Evolutionary conservation across 2,797 vertebrate species (phyloP).

Genomic region (Melanotaenia parkinsoni): DNA sequence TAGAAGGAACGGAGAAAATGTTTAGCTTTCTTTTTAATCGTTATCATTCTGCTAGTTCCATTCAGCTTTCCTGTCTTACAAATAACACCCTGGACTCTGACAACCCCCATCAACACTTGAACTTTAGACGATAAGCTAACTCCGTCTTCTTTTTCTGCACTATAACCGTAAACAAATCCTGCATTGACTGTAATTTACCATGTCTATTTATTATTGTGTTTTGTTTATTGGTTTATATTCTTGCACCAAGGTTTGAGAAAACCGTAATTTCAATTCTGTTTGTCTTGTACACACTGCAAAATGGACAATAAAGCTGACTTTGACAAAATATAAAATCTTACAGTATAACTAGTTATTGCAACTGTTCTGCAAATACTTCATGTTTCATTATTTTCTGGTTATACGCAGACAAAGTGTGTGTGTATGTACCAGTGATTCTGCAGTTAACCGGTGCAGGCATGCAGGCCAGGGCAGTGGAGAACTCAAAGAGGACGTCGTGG

Average conservation of each 20-base stretch:
- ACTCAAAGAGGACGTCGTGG: conserved; percentile 89
- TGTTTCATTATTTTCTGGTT: not conserved
- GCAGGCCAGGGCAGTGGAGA: conserved; percentile 91
- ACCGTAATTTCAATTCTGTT: too few relatives aligned
- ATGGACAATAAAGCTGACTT: too few relatives aligned
- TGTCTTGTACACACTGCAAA: too few relatives aligned
- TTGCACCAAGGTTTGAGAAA: too few relatives aligned
- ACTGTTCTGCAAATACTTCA: not conserved
- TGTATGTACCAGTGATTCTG: conserved; percentile 85
- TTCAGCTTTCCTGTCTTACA: not conserved
- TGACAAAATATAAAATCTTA: not conserved
- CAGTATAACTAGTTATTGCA: not conserved
- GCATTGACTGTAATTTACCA: too few relatives aligned
- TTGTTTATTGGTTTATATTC: too few relatives aligned
- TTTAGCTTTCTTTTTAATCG: not conserved
- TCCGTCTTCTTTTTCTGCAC: too few relatives aligned
- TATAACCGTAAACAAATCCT: too few relatives aligned
- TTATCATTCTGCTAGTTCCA: too few relatives aligned
- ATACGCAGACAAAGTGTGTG: not conserved
- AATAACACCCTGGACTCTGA: not conserved
- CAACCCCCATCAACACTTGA: too few relatives aligned
- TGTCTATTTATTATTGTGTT: too few relatives aligned
- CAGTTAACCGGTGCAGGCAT: conserved; percentile 90
- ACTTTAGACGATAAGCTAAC: too few relatives aligned
- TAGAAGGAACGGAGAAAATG: conserved; percentile 56